phyloP scores from a whole-genome alignment of 2,797 vertebrate species.

The Syncerus caffer region DNA sequence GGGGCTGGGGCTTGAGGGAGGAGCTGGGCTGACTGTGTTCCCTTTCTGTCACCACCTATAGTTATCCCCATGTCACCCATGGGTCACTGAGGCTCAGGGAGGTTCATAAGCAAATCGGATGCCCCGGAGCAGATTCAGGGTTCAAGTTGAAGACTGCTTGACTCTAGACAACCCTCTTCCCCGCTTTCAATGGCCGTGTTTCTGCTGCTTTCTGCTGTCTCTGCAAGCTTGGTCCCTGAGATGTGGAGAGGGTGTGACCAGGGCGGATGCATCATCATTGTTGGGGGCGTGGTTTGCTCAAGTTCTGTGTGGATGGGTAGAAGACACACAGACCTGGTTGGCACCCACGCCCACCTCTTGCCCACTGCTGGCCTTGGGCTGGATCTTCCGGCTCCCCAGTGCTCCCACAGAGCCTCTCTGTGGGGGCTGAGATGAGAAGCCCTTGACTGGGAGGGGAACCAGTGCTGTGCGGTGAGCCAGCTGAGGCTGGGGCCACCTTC shows the following conservation, averaged over 20 bases:
- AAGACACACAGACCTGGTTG: neutral
- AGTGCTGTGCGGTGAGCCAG: neutral
- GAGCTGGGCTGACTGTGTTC: neutral
- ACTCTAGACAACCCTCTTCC: neutral
- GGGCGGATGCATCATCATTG: too few species aligned
- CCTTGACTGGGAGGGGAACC: neutral
- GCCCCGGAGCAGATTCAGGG: neutral
- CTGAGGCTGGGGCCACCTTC: neutral
- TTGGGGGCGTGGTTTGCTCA: neutral
- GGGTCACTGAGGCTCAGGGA: neutral
- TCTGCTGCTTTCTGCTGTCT: neutral
- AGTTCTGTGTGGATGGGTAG: neutral
- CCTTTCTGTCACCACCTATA: neutral
- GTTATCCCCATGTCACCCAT: neutral
- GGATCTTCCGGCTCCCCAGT: too few species aligned
- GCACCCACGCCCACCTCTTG: neutral
- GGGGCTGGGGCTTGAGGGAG: rapidly evolving
- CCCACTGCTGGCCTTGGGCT: neutral
- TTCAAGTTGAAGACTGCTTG: neutral
- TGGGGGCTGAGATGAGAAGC: neutral
- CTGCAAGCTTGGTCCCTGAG: neutral
- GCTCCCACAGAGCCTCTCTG: neutral
- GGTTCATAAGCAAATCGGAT: neutral
- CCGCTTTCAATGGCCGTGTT: rapidly evolving
- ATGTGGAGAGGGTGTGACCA: too few species aligned